phyloP scores from a whole-genome alignment of 1,140 invertebrate species.

The Cydia pomonella region DNA sequence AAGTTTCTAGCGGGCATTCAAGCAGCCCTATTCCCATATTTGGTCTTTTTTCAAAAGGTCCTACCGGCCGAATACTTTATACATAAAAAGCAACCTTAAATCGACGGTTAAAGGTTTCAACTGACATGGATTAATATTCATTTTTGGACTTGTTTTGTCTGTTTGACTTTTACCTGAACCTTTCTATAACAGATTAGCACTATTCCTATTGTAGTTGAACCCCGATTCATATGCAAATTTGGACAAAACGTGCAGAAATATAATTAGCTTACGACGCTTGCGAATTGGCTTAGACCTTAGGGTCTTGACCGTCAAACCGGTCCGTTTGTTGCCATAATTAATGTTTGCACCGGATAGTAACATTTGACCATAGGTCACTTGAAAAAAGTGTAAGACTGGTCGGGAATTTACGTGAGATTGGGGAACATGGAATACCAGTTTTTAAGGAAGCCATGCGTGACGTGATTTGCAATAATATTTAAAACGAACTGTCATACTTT shows the following conservation, averaged over 20 bases:
- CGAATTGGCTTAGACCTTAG: slow-evolving; percentile 43
- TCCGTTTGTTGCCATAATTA: slow-evolving; percentile 72
- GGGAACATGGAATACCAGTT: not conserved
- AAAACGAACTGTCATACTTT: too few relatives aligned
- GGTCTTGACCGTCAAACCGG: slow-evolving; percentile 65
- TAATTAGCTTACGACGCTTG: slow-evolving; percentile 69
- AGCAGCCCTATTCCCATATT: slow-evolving; percentile 44
- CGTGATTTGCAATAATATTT: too few relatives aligned
- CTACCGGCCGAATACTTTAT: not conserved
- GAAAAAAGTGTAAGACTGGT: slow-evolving; percentile 3
- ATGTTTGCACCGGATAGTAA: slow-evolving; percentile 62
- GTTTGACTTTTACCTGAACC: slow-evolving; percentile 45
- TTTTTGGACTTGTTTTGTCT: not conserved
- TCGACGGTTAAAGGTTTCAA: not conserved
- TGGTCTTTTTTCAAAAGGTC: slow-evolving; percentile 4
- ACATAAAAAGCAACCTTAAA: not conserved
- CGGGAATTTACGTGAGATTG: not conserved
- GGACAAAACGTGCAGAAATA: slow-evolving; percentile 73
- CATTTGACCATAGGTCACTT: slow-evolving; percentile 68
- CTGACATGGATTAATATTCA: not conserved
- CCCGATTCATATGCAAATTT: slow-evolving; percentile 74
- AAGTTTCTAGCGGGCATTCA: slow-evolving; percentile 61
- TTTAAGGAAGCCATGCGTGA: slow-evolving; percentile 28
- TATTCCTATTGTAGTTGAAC: slow-evolving; percentile 58
- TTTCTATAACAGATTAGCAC: slow-evolving; percentile 49